Base-by-base conservation (phyloP, 2,888 invertebrate genomes). In the Lochmaea crataegi region DNA sequence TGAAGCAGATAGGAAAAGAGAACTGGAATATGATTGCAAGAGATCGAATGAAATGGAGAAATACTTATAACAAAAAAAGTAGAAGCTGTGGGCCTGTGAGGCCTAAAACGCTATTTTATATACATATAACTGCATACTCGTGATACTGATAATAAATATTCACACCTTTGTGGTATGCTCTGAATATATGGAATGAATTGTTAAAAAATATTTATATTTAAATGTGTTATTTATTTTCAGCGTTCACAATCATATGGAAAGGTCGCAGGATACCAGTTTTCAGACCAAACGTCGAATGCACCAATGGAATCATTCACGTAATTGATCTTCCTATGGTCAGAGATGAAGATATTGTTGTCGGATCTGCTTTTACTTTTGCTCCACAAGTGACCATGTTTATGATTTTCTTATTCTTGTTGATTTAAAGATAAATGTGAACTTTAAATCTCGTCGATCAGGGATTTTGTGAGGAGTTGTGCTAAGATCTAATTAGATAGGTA, bases 221-320 rank as follows among this genome's bases (percentile, higher is more conserved):
- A 12, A 65, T 60, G 42, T 71, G 77, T 74, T 79, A 53, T 53
- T 53, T 53, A 78, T 79, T 87, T 88, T 45, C 89, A 95, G 96
- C 93, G 83, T 96, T 94, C 88, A 91, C 91, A 83, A 92, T 96
- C 75, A 92, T 93, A 84, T 96, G 96, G 96, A 93, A 94, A 82
- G 93, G 93, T 75, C 92, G 92, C 84, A 92, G 92, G 90, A 94
- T 96, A 81, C 92, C 92, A 82, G 94, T 97, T 65, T 93, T 93
- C 86, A 92, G 97, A 78, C 95, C 97, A 32, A 96, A 98, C 86
- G 95, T 98, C 5, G 95, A 96, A 83, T 97, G 97, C 87, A 97
- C 96, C 86, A 98, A 98, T 85, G 98, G 98, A 67, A 94, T 96
- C 80, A 97, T 98, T 80, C 97, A 98, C 87, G 95, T 97, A 76